Base-by-base conservation (phyloP, 2,113 vertebrate species). In the Zapus hudsonius region DNA sequence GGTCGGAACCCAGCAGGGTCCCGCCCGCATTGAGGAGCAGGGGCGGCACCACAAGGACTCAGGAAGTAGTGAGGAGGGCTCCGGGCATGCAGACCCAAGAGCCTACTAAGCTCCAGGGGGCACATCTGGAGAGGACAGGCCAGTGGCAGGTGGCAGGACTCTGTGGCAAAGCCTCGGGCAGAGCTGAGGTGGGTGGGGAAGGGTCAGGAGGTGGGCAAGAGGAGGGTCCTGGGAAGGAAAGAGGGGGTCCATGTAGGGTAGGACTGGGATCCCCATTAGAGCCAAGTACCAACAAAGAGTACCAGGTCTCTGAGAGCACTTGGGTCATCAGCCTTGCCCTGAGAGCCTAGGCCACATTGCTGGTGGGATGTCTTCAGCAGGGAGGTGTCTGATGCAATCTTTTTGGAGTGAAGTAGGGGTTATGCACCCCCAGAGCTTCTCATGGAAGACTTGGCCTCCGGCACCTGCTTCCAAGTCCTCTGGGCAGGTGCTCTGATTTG, bases 321-420 rank as follows among this genome's bases (percentile, higher is more conserved):
- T 13, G 42, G 3, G 5, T 5, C 0, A 0, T 8, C 0, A 9
- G 5, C n/a, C 33, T 42, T 4, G 36, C 31, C 0, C 79, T 0
- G 15, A 7, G 27, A 52, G 42, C 44, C 44, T 66, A 63, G 25
- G 40, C n/a, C 5, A 7, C 12, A 36, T 23, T 16, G 23, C 17
- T 0, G 4, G 4, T 0, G 3, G n/a, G 19, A 23, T 19, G n/a
- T n/a, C 23, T 42, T 5, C 4, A 25, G 47, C 27, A 5, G 6
- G 11, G 20, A 55, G 44, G n/a, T 17, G 33, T 70, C 90, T 47
- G 20, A 19, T 1, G 13, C 2, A 2, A 4, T 7, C 55, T n/a
- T 23, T 22, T 7, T 5, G 7, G 7, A 33, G 6, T 20, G 52
- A 15, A 5, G 29, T 6, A 7, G 7, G 8, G 7, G 23, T 38